Evolutionary conservation across 2,888 invertebrate genomes (phyloP).

Genomic region (Drosophila macrothrix): DNA sequence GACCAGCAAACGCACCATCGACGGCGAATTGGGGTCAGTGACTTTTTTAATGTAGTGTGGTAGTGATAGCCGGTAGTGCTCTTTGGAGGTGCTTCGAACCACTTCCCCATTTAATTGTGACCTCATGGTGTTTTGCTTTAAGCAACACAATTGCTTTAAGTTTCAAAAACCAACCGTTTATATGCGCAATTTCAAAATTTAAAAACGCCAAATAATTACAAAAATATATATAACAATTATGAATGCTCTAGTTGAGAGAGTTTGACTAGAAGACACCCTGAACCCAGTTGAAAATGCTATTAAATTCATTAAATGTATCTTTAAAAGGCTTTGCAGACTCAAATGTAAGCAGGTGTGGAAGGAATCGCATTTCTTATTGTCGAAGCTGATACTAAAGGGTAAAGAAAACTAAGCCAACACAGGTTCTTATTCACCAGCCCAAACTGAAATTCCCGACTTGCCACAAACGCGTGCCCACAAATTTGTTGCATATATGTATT

Average conservation of each 20-base stretch:
- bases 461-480: background rate
- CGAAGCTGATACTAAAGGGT: background rate
- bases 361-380: background rate
- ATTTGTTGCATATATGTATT: background rate
- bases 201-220: background rate
- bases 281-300: background rate
- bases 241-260: background rate
- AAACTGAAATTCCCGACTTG: background rate
- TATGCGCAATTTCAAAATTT: background rate
- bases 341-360: background rate
- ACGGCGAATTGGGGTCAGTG: conserved; percentile 89
- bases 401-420: background rate
- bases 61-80: background rate
- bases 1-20: conserved; percentile 89
- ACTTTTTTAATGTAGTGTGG: background rate
- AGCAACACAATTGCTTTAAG: background rate
- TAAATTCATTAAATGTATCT: background rate
- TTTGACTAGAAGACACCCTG: background rate
- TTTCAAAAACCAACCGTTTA: background rate
- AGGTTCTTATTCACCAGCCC: background rate
- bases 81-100: conserved; percentile 11
- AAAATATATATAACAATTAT: background rate
- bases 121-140: background rate
- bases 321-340: background rate
- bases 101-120: conserved; percentile 7